Percentiles rank a stretch among this genome's conserved stretches.
phyloP scores from a whole-genome alignment of 2,888 invertebrate genomes.

The Leuctra nigra region DNA sequence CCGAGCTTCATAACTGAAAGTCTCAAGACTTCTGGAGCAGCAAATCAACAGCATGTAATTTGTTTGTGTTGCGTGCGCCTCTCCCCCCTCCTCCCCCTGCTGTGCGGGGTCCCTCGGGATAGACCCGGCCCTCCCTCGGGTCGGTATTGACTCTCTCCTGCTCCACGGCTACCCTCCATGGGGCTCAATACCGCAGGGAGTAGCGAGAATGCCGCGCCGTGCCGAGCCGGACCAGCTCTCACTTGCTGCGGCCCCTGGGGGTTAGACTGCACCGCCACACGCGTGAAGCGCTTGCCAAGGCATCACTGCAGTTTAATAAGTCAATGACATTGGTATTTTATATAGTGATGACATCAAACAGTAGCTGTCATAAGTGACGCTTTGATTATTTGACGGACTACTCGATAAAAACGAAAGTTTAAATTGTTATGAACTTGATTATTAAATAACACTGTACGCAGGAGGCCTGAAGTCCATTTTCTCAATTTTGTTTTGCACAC shows the following conservation, averaged over 20 bases:
- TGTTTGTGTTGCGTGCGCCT: constrained; percentile 28
- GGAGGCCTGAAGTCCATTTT: no score
- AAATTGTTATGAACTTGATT: no score
- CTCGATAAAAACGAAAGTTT: no score
- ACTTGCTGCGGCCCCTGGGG: constrained; percentile 21
- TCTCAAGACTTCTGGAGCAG: no score
- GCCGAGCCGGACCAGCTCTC: constrained; percentile 33
- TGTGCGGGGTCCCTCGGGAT: constrained; percentile 42
- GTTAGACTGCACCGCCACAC: constrained; percentile 13
- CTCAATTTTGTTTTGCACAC: no score
- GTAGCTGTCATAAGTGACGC: no score
- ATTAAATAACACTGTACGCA: no score
- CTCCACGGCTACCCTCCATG: constrained; percentile 21
- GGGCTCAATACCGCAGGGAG: constrained; percentile 47
- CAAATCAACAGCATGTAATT: constrained; percentile 22
- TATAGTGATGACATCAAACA: no score
- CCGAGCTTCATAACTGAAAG: no score
- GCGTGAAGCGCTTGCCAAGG: background rate
- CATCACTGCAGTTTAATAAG: background rate
- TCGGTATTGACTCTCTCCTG: constrained; percentile 39
- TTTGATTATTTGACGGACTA: no score
- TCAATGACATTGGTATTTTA: no score
- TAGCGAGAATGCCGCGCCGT: constrained; percentile 31
- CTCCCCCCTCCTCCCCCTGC: constrained; percentile 39
- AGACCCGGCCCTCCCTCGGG: constrained; percentile 39